Evolutionary conservation across 2,113 vertebrate species (phyloP).

Genomic region (Chaetorhynchus papuensis): DNA sequence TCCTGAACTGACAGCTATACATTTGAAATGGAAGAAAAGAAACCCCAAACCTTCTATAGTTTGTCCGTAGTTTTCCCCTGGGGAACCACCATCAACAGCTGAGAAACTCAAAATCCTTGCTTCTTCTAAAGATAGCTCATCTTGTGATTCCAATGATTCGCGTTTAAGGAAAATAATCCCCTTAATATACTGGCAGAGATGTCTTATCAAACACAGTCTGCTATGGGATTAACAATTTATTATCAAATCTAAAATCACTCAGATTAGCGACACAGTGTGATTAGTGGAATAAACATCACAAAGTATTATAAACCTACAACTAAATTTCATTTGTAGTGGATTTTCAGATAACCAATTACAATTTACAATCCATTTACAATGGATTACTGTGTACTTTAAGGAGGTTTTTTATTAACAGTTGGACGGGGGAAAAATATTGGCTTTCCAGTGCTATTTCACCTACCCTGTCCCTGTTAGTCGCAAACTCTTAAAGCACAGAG

Average conservation of each 20-base stretch:
- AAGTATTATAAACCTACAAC: background rate
- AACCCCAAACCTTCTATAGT: background rate
- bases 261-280: background rate
- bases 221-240: background rate
- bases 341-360: constrained; percentile 18
- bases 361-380: background rate
- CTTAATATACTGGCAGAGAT: background rate
- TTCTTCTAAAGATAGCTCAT: background rate
- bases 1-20: background rate
- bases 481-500: background rate
- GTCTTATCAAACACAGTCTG: background rate
- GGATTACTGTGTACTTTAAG: background rate
- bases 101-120: background rate
- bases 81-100: background rate
- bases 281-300: constrained; percentile 22
- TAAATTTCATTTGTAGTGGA: background rate
- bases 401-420: background rate
- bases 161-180: constrained; percentile 6
- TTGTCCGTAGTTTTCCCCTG: background rate
- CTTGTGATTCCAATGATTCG: background rate
- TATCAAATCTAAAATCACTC: background rate
- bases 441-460: background rate
- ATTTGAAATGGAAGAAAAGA: background rate
- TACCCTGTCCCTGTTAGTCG: background rate
- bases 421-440: background rate